Base-by-base conservation (phyloP, 2,113 vertebrate genomes). In the Microtus oregoni region DNA sequence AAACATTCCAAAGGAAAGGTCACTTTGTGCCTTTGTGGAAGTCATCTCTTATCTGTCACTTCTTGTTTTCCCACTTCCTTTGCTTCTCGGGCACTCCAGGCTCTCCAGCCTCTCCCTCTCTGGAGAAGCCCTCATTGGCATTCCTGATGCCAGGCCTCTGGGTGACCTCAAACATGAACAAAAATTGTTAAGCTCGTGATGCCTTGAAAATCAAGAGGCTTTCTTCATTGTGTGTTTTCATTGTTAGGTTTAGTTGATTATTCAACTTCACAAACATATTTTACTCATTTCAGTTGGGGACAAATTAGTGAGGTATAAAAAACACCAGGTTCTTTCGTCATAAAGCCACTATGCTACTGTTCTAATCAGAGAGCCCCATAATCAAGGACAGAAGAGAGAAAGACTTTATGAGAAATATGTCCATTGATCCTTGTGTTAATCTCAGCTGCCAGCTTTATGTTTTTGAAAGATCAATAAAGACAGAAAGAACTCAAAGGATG, bases 391-490 rank as follows among this genome's bases (percentile, higher is more conserved):
- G 24, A 38, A 10, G 67, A 76, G 65, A 19, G 72, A 3, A 72
- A 41, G 5, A 41, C 77, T 72, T 68, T 89, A 75, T 58, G 63
- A 61, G 32, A 95, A 92, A 72, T 90, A 82, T 91, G 87, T 90
- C 26, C 70, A 38, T 7, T 91, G 65, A 61, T 26, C 4, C 12
- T 5, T 55, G 22, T 81, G 11, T 13, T 87, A 55, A 52, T 77
- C 63, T 41, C 86, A 76, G 7, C 13, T 24, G 32, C 24, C 41
- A 87, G 32, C 12, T 61, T 70, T 70, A 76, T 70, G 13, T 19
- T 79, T 94, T 90, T 70, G 68, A 73, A 96, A 77, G 24, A 28
- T n/a, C 70, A 76, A 12, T 7, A 8, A 61, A 55, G 86, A 72
- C 12, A 68, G 58, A 92, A 20, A 87, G 20, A 82, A 30, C 3